Evolutionary conservation across 2,797 vertebrate genomes (phyloP).

Genomic region (Diglossa cyanea): DNA sequence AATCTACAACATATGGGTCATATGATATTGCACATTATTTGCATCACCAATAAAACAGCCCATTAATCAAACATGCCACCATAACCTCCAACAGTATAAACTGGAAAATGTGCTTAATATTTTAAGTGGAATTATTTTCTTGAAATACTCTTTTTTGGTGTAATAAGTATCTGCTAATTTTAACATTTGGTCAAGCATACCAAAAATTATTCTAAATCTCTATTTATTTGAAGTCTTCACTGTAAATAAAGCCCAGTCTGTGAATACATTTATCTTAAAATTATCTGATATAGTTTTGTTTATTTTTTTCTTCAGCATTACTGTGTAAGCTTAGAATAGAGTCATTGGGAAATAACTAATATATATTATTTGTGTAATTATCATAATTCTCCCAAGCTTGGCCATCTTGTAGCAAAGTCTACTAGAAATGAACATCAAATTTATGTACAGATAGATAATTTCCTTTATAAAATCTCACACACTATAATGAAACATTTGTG

Average conservation of each 20-base stretch:
- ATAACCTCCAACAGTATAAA: constrained; percentile 46
- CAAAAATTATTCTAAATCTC: background rate
- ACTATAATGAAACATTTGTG: background rate
- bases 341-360: background rate
- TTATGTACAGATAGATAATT: background rate
- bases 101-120: constrained; percentile 6
- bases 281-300: background rate
- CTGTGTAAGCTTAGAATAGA: constrained; percentile 31
- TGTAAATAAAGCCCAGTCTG: background rate
- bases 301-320: background rate
- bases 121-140: constrained; percentile 48
- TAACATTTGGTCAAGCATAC: constrained; percentile 3
- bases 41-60: constrained; percentile 73
- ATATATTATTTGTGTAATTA: background rate
- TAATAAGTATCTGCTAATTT: constrained; percentile 41
- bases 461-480: background rate
- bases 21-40: constrained; percentile 71
- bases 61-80: constrained; percentile 73
- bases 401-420: background rate
- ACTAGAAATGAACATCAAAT: constrained; percentile 42
- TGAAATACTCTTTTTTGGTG: constrained; percentile 31
- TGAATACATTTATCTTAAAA: background rate
- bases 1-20: constrained; percentile 72
- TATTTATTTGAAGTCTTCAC: background rate
- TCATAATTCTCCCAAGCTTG: background rate